A percentile compares a stretch with the other conserved stretches of the same genome.
Conservation (phyloP, 1,140 invertebrate species). For the Atta texana region DNA sequence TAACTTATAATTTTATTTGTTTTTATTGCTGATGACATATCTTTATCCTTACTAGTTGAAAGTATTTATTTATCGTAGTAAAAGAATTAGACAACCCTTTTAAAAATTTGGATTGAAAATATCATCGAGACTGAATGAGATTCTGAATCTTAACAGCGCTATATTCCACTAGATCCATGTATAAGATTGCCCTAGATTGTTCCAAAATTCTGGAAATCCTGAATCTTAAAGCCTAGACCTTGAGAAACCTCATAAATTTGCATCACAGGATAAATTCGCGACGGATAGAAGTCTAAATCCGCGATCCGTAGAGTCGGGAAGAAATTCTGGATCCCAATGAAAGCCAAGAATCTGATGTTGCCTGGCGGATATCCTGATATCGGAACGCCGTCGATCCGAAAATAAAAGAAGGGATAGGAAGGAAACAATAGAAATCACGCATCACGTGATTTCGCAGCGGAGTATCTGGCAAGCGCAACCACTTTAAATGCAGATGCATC, state of each 20-base stretch:
- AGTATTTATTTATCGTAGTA: background rate
- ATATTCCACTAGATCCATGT: slow-evolving; percentile 27
- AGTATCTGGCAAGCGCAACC: slow-evolving; percentile 73
- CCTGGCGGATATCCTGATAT: slow-evolving; percentile 35
- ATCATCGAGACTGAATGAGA: background rate
- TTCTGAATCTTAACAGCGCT: slow-evolving; percentile 1
- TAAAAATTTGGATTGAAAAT: slow-evolving; percentile 1
- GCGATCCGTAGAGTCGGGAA: slow-evolving; percentile 30
- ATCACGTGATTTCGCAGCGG: slow-evolving; percentile 74
- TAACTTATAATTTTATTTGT: slow-evolving; percentile 3
- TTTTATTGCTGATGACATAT: background rate
- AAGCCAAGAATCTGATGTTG: slow-evolving; percentile 55
- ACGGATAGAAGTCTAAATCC: slow-evolving; percentile 60
- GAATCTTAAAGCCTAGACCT: slow-evolving; percentile 51
- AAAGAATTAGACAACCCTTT: background rate
- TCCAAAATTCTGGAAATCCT: slow-evolving; percentile 37
- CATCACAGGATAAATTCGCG: slow-evolving; percentile 49
- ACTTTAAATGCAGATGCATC: slow-evolving; percentile 77
- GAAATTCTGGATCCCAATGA: slow-evolving; percentile 52
- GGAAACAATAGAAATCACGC: slow-evolving; percentile 67
- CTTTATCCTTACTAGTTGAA: background rate
- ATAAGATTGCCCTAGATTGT: slow-evolving; percentile 35
- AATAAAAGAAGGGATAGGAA: slow-evolving; percentile 16
- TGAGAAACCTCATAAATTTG: slow-evolving; percentile 51
- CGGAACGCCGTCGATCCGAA: slow-evolving; percentile 29